Percentiles rank a stretch among this genome's conserved stretches.
phyloP scores from a whole-genome alignment of 2,797 vertebrate genomes.

The Siniperca obscura region DNA sequence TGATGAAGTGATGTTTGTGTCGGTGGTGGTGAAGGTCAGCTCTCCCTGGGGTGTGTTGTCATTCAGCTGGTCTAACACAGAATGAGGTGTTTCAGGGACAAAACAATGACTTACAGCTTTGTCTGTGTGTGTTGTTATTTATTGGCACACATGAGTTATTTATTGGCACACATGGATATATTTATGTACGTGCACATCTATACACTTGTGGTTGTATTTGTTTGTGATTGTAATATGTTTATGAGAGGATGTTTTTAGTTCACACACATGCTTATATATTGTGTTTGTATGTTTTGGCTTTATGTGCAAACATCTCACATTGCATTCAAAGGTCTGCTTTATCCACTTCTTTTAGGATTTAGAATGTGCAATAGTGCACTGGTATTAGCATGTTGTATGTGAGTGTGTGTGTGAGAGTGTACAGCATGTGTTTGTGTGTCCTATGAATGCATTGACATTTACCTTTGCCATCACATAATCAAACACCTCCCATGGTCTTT shows the following conservation, averaged over 20 bases:
- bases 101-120: constrained; percentile 81
- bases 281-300: neutral
- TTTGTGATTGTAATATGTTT: neutral
- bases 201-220: constrained; percentile 2
- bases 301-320: constrained; percentile 5
- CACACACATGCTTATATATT: neutral
- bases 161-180: neutral
- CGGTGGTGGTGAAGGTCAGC: constrained; percentile 75
- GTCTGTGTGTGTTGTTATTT: constrained; percentile 1
- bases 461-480: constrained; percentile 83
- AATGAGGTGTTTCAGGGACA: constrained; percentile 87
- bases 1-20: constrained; percentile 57
- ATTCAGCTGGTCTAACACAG: constrained; percentile 77
- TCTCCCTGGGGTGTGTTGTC: constrained; percentile 31
- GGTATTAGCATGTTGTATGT: neutral
- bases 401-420: neutral
- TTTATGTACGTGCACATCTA: constrained; percentile 3
- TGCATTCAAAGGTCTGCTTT: constrained; percentile 17
- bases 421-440: constrained; percentile 51
- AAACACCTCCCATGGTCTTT: constrained; percentile 85
- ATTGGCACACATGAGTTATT: neutral
- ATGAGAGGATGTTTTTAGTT: neutral
- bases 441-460: constrained; percentile 94
- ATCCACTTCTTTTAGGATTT: constrained; percentile 5
- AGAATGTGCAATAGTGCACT: neutral